phyloP scores from a whole-genome alignment of 1,140 invertebrate species.

The Neelides sp. region DNA sequence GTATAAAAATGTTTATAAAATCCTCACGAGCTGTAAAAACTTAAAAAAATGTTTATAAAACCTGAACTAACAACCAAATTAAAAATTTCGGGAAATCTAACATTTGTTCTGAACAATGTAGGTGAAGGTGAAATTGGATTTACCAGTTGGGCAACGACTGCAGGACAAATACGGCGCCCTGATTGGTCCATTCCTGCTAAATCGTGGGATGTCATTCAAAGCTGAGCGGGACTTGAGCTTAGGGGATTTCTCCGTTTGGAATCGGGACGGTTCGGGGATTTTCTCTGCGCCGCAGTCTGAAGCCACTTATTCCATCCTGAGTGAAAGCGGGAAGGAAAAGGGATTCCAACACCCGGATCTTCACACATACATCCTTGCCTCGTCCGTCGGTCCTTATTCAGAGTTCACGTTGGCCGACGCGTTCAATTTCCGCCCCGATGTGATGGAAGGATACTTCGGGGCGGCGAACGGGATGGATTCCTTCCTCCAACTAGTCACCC shows the following conservation, averaged over 20 bases:
- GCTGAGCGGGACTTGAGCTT: slow-evolving; percentile 2
- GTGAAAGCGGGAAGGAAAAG: slow-evolving; percentile 1
- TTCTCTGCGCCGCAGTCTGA: not conserved
- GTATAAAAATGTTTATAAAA: no score
- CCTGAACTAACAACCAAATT: no score
- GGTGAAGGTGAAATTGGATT: slow-evolving; percentile 5
- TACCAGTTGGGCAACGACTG: slow-evolving; percentile 9
- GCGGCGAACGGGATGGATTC: slow-evolving; percentile 12
- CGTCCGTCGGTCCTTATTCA: slow-evolving; percentile 7
- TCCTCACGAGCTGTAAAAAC: no score
- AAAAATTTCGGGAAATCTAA: no score
- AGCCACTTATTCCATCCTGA: slow-evolving; percentile 15
- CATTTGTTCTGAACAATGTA: slow-evolving; percentile 1
- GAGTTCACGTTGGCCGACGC: slow-evolving; percentile 6
- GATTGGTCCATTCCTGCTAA: slow-evolving; percentile 9
- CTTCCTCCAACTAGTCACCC: slow-evolving; percentile 22
- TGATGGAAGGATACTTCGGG: slow-evolving; percentile 9
- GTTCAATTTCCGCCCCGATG: slow-evolving; percentile 5
- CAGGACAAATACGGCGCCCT: slow-evolving; percentile 17
- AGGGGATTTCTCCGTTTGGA: not conserved
- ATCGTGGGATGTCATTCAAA: slow-evolving; percentile 3
- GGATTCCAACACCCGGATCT: slow-evolving; percentile 13
- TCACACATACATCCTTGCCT: slow-evolving; percentile 14
- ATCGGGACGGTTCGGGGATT: not conserved
- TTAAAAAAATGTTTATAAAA: no score